Evolutionary conservation across 2,888 invertebrate species (phyloP).

Genomic region (Ditula angustiorana): DNA sequence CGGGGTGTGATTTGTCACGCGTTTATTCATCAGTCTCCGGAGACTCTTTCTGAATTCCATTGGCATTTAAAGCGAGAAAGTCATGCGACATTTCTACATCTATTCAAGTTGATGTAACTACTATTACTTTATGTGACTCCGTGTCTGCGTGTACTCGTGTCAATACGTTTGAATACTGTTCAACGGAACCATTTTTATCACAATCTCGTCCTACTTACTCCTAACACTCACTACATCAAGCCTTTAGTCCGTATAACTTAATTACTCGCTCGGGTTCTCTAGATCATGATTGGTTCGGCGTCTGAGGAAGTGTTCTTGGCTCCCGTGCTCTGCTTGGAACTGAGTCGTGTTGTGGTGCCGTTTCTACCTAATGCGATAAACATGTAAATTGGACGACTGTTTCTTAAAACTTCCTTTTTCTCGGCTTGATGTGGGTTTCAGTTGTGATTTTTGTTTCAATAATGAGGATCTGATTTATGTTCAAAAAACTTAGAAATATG

Average conservation of each 20-base stretch:
- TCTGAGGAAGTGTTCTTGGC: slow-evolving; percentile 27
- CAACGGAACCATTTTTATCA: slow-evolving; percentile 23
- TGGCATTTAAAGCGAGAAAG: slow-evolving; percentile 19
- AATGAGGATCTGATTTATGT: background rate
- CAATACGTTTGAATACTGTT: background rate
- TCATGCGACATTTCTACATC: background rate
- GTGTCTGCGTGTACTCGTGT: background rate
- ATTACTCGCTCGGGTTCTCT: slow-evolving; percentile 27
- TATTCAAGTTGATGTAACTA: background rate
- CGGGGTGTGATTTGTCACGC: slow-evolving; percentile 35
- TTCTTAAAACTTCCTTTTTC: slow-evolving; percentile 56
- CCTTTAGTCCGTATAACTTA: slow-evolving; percentile 31
- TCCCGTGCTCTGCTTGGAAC: background rate
- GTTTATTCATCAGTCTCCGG: slow-evolving; percentile 28
- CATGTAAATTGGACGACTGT: slow-evolving; percentile 61
- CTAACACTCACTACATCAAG: slow-evolving; percentile 26
- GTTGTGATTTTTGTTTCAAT: background rate
- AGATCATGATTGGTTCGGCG: slow-evolving; percentile 31
- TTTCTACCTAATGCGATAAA: slow-evolving; percentile 50
- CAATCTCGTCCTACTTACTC: slow-evolving; percentile 23
- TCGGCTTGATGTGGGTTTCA: slow-evolving; percentile 49
- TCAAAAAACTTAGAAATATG: too few species aligned
- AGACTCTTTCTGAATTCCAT: slow-evolving; percentile 22
- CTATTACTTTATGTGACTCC: background rate
- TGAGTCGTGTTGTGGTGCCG: slow-evolving; percentile 17